Percentiles rank a stretch among this genome's conserved stretches.
Conservation (phyloP, 1,140 invertebrate genomes). For the Hyles euphorbiae region DNA sequence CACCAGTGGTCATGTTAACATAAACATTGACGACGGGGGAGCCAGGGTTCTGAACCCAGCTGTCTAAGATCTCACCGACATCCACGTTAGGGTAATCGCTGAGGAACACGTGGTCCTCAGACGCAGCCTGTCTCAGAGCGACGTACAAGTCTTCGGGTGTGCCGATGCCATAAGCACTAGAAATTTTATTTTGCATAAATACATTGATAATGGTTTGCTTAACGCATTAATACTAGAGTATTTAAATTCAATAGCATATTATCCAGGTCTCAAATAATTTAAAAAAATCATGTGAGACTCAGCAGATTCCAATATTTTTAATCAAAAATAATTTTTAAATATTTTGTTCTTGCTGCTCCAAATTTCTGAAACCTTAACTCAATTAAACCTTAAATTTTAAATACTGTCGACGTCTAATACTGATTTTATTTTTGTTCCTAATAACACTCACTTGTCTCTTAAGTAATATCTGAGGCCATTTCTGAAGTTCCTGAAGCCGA, state of each 20-base stretch:
- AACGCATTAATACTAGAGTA: too few species aligned
- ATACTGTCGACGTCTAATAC: too few species aligned
- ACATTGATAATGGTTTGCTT: too few species aligned
- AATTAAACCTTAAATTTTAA: too few species aligned
- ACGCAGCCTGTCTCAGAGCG: slow-evolving; percentile 78
- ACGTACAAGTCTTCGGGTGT: slow-evolving; percentile 79
- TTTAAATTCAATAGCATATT: too few species aligned
- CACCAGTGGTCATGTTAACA: slow-evolving; percentile 56
- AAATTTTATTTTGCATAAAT: slow-evolving; percentile 12
- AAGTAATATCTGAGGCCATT: slow-evolving; percentile 77
- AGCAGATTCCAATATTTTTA: too few species aligned
- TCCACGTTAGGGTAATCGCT: slow-evolving; percentile 68
- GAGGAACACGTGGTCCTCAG: slow-evolving; percentile 83
- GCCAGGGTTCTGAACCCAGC: slow-evolving; percentile 85
- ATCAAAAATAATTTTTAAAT: too few species aligned
- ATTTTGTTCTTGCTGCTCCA: too few species aligned
- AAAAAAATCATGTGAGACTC: too few species aligned
- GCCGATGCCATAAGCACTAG: slow-evolving; percentile 75
- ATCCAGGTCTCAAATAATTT: too few species aligned
- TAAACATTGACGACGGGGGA: slow-evolving; percentile 82
- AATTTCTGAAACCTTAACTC: too few species aligned
- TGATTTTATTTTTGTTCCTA: too few species aligned
- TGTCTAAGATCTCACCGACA: slow-evolving; percentile 76
- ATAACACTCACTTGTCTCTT: slow-evolving; percentile 61
- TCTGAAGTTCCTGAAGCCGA: slow-evolving; percentile 81